A percentile compares a stretch with the other conserved stretches of the same genome.
Evolutionary conservation across 2,797 vertebrate species (phyloP).

Genomic region (Melanotaenia parkinsoni): DNA sequence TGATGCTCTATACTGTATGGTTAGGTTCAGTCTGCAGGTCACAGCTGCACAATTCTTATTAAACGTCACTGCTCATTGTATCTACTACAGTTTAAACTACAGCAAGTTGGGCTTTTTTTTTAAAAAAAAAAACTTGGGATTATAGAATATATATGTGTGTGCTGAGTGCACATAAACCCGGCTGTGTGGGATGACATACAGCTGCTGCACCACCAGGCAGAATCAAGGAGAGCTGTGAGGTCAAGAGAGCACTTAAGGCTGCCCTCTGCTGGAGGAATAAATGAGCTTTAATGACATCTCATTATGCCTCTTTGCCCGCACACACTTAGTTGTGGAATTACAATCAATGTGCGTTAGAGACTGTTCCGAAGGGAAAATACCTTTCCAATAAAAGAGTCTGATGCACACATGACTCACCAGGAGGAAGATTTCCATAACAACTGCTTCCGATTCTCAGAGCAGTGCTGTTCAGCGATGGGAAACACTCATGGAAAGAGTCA

Average conservation of each 20-base stretch:
- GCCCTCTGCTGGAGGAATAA: constrained; percentile 75
- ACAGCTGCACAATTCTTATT: constrained; percentile 21
- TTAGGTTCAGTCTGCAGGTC: constrained; percentile 10
- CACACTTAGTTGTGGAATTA: constrained; percentile 27
- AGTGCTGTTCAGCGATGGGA: background rate
- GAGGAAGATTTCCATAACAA: constrained; percentile 12
- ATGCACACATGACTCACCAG: constrained; percentile 21
- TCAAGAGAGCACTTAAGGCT: constrained; percentile 68
- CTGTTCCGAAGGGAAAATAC: background rate
- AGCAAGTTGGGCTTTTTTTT: background rate
- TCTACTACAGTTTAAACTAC: background rate
- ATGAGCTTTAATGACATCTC: constrained; percentile 49
- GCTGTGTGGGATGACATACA: constrained; percentile 23
- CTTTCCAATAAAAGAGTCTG: background rate
- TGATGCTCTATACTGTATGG: background rate
- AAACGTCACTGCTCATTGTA: background rate
- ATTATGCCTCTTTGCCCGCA: constrained; percentile 12
- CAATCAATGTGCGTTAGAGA: constrained; percentile 19
- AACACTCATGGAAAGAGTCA: constrained; percentile 17
- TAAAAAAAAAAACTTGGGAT: background rate
- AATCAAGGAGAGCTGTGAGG: constrained; percentile 48
- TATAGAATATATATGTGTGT: background rate
- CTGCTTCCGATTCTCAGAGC: constrained; percentile 13
- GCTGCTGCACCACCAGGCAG: constrained; percentile 10
- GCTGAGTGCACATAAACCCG: constrained; percentile 10